Percentiles rank a stretch among this genome's conserved stretches.
Evolutionary conservation across 1,140 invertebrate genomes (phyloP).

Genomic region (Thaumetopoea pityocampa): DNA sequence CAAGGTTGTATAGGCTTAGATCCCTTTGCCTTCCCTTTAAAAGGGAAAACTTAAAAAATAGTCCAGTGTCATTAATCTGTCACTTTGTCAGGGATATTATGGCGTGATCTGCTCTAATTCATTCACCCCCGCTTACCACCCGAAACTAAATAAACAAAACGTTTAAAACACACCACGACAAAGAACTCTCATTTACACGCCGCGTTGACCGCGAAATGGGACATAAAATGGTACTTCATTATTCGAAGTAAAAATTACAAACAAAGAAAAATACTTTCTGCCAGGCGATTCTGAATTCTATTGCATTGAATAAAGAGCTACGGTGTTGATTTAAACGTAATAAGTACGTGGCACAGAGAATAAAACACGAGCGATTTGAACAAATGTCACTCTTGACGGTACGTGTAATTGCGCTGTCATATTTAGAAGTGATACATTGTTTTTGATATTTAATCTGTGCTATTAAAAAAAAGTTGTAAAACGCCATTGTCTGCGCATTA

Average conservation of each 20-base stretch:
- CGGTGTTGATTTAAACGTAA: neutral
- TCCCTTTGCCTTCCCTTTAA: too few species aligned
- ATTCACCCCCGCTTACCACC: slow-evolving; percentile 49
- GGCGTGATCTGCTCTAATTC: slow-evolving; percentile 41
- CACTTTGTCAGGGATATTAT: too few species aligned
- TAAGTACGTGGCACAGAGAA: slow-evolving; percentile 9
- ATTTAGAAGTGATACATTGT: slow-evolving; percentile 56
- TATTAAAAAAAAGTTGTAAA: too few species aligned
- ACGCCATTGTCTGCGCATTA: neutral
- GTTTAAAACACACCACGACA: slow-evolving; percentile 64
- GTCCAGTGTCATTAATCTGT: too few species aligned
- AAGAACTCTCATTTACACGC: slow-evolving; percentile 74
- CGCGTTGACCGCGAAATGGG: slow-evolving; percentile 64
- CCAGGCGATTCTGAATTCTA: slow-evolving; percentile 23
- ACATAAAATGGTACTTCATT: slow-evolving; percentile 44
- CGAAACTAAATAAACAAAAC: slow-evolving; percentile 49
- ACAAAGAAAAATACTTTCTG: slow-evolving; percentile 1
- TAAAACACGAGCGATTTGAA: slow-evolving; percentile 57
- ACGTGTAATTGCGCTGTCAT: slow-evolving; percentile 63
- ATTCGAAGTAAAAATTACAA: slow-evolving; percentile 23
- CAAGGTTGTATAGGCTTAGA: too few species aligned
- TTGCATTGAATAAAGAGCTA: neutral
- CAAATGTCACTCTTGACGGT: slow-evolving; percentile 62
- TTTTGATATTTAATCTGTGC: slow-evolving; percentile 6
- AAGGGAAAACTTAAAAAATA: too few species aligned